Conservation (phyloP, 2,888 invertebrate species). For the Carcina quercana region DNA sequence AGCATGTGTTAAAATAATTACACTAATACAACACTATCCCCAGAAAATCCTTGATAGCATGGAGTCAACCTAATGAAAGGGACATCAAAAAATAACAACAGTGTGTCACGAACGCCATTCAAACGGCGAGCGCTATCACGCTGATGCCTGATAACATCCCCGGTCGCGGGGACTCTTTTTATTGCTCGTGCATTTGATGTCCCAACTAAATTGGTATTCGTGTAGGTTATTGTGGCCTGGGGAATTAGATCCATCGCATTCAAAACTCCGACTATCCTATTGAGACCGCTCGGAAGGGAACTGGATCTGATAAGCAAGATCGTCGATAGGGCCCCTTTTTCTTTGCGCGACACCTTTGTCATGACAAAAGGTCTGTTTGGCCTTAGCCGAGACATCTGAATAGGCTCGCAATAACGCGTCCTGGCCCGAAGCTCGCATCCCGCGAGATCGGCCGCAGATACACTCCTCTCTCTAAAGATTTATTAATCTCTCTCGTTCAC, state of each 20-base stretch:
- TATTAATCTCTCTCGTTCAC: constrained; percentile 67
- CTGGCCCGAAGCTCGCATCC: constrained; percentile 61
- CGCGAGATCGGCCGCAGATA: constrained; percentile 71
- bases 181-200: constrained; percentile 40
- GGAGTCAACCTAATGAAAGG: constrained; percentile 8
- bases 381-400: constrained; percentile 70
- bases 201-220: constrained; percentile 57
- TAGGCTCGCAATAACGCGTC: constrained; percentile 71
- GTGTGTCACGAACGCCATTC: constrained; percentile 26
- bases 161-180: constrained; percentile 33
- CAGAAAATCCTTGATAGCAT: no score
- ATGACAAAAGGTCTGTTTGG: constrained; percentile 71
- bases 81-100: constrained; percentile 28
- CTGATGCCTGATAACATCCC: constrained; percentile 42
- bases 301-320: constrained; percentile 72
- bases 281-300: constrained; percentile 71
- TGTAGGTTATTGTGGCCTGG: constrained; percentile 57
- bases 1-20: no score
- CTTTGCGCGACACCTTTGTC: constrained; percentile 73
- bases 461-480: constrained; percentile 66
- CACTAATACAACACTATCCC: no score
- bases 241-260: constrained; percentile 70
- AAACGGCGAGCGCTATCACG: constrained; percentile 32
- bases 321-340: constrained; percentile 70
- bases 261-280: constrained; percentile 66